A percentile compares a stretch with the other conserved stretches of the same genome.
Evolutionary conservation across 2,888 invertebrate species (phyloP).

Genomic region (Arrhopalites spinosus): DNA sequence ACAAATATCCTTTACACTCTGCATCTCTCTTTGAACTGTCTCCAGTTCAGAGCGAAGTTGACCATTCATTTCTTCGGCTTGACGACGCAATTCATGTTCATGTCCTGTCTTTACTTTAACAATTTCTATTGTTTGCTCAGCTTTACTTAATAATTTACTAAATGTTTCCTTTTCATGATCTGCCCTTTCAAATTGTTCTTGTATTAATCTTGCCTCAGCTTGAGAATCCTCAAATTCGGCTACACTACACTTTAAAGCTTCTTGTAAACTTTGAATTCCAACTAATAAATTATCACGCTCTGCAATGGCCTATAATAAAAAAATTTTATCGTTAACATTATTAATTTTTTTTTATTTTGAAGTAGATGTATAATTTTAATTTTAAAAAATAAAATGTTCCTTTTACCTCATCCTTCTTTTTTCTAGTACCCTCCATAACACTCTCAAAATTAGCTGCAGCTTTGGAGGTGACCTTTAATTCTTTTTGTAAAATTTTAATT

Average conservation of each 20-base stretch:
- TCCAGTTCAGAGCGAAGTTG: slow-evolving; percentile 18
- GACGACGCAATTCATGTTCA: slow-evolving; percentile 44
- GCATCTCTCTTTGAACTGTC: slow-evolving; percentile 43
- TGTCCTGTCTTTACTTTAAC: slow-evolving; percentile 43
- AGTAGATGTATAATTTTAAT: neutral
- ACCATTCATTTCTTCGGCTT: slow-evolving; percentile 10
- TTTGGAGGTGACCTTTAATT: slow-evolving; percentile 46
- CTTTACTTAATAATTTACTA: slow-evolving; percentile 35
- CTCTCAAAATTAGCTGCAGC: slow-evolving; percentile 46
- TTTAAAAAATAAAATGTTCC: neutral
- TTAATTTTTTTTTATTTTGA: neutral
- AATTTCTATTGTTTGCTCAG: slow-evolving; percentile 46
- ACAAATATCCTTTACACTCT: slow-evolving; percentile 48
- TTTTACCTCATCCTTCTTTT: slow-evolving; percentile 40
- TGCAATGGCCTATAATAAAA: slow-evolving; percentile 41
- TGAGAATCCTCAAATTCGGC: slow-evolving; percentile 47
- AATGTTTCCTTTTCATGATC: slow-evolving; percentile 48
- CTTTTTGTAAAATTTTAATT: slow-evolving; percentile 45
- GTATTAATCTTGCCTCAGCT: slow-evolving; percentile 40
- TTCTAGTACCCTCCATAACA: slow-evolving; percentile 47
- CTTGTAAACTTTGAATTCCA: slow-evolving; percentile 42
- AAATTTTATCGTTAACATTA: neutral
- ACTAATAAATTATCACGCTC: slow-evolving; percentile 49
- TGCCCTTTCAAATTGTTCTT: slow-evolving; percentile 46
- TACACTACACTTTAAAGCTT: slow-evolving; percentile 42